Percentiles rank a stretch among this genome's conserved stretches.
Conservation (phyloP, 1,140 invertebrate species). For the Dermatophagoides farinae region DNA sequence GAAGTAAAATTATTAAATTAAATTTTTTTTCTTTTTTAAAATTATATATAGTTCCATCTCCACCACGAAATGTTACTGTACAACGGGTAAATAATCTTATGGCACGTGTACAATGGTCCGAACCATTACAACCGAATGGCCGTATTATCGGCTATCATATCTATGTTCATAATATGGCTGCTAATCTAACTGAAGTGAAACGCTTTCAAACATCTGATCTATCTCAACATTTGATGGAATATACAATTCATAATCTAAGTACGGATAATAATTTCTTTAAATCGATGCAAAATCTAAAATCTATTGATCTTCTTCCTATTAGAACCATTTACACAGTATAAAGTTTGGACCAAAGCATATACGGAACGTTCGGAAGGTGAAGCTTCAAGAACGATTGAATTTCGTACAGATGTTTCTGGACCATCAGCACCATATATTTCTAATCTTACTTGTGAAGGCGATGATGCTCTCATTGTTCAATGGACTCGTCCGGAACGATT, state of each 20-base stretch:
- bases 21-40: neutral
- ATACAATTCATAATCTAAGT: conserved; percentile 18
- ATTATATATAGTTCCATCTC: conserved; percentile 44
- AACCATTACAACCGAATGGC: conserved; percentile 48
- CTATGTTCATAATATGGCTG: conserved; percentile 18
- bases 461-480: conserved; percentile 49
- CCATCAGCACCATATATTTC: conserved; percentile 54
- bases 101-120: conserved; percentile 53
- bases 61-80: conserved; percentile 54
- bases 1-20: neutral
- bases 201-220: conserved; percentile 11
- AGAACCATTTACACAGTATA: conserved; percentile 61
- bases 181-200: conserved; percentile 18
- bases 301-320: conserved; percentile 22
- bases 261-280: neutral
- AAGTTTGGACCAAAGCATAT: conserved; percentile 60
- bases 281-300: neutral
- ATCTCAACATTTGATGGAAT: conserved; percentile 14
- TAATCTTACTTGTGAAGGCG: conserved; percentile 55
- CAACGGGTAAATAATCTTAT: conserved; percentile 47
- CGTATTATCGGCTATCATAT: conserved; percentile 19
- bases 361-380: conserved; percentile 49
- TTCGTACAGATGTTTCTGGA: conserved; percentile 49
- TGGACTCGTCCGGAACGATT: conserved; percentile 52
- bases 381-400: conserved; percentile 43